Evolutionary conservation across 1,140 invertebrate species (phyloP).

Genomic region (Helicoverpa armigera): DNA sequence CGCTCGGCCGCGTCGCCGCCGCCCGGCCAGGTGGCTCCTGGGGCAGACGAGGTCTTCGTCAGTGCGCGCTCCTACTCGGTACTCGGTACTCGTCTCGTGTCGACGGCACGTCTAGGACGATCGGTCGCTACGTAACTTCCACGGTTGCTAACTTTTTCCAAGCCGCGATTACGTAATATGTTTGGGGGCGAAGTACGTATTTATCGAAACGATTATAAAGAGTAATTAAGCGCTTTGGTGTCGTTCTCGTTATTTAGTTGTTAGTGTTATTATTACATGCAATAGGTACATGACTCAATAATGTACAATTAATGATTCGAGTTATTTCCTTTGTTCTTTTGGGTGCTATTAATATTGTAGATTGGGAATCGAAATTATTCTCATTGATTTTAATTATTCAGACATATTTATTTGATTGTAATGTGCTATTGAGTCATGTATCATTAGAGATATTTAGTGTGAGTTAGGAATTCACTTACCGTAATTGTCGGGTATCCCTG

Average conservation of each 20-base stretch:
- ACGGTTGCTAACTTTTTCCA: conserved; percentile 34
- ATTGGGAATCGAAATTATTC: conserved; percentile 62
- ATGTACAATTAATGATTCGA: conserved; percentile 76
- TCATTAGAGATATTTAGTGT: conserved; percentile 62
- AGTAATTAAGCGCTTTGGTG: conserved; percentile 64
- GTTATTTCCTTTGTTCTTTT: conserved; percentile 57
- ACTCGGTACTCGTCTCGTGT: conserved; percentile 40
- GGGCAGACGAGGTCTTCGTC: conserved; percentile 81
- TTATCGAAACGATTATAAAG: conserved; percentile 47
- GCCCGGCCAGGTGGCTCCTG: conserved; percentile 75
- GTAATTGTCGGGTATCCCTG: conserved; percentile 94
- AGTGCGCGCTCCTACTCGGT: conserved; percentile 66
- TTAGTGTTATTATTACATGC: conserved; percentile 77
- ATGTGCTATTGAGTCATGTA: conserved; percentile 72
- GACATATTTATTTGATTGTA: conserved; percentile 46
- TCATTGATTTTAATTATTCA: conserved; percentile 67
- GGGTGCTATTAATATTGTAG: conserved; percentile 60
- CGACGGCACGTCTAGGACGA: conserved; percentile 30
- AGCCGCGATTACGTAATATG: conserved; percentile 59
- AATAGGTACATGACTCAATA: conserved; percentile 73
- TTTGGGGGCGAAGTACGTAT: conserved; percentile 50
- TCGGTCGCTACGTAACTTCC: conserved; percentile 48
- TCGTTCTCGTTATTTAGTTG: conserved; percentile 72
- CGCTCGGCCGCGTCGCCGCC: conserved; percentile 61
- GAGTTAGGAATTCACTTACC: conserved; percentile 88